Conservation (phyloP, 2,113 vertebrate species). For the Tapirus terrestris region DNA sequence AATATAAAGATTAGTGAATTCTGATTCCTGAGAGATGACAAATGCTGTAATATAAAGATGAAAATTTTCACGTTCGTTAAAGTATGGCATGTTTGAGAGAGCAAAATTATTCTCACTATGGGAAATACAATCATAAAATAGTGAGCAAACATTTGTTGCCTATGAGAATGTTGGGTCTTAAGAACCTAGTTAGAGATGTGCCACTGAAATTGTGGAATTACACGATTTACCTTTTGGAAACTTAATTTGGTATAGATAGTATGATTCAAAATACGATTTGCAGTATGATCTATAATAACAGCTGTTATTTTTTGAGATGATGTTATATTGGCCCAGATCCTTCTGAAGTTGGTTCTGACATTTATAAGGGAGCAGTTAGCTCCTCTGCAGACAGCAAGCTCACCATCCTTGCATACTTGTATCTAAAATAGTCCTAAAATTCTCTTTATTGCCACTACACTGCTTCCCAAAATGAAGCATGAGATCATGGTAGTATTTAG, state of each 20-base stretch:
- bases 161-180: not conserved
- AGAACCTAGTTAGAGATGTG: not conserved
- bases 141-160: not conserved
- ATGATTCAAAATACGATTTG: slow-evolving; percentile 66
- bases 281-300: slow-evolving; percentile 69
- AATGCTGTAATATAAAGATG: not conserved
- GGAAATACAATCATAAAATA: slow-evolving; percentile 38
- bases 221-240: slow-evolving; percentile 61
- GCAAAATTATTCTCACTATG: slow-evolving; percentile 7
- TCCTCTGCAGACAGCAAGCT: slow-evolving; percentile 85
- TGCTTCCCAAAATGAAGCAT: slow-evolving; percentile 86
- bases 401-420: slow-evolving; percentile 81
- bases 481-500: slow-evolving; percentile 88
- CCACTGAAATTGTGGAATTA: not conserved
- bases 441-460: slow-evolving; percentile 87
- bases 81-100: not conserved
- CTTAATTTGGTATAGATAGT: slow-evolving; percentile 50
- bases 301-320: slow-evolving; percentile 74
- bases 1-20: slow-evolving; percentile 8
- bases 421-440: slow-evolving; percentile 89
- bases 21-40: not conserved
- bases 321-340: slow-evolving; percentile 75
- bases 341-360: slow-evolving; percentile 78
- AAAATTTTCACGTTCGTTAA: slow-evolving; percentile 29
- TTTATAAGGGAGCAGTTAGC: slow-evolving; percentile 79